Conservation (phyloP, 2,888 invertebrate species). For the Hydraecia micacea region DNA sequence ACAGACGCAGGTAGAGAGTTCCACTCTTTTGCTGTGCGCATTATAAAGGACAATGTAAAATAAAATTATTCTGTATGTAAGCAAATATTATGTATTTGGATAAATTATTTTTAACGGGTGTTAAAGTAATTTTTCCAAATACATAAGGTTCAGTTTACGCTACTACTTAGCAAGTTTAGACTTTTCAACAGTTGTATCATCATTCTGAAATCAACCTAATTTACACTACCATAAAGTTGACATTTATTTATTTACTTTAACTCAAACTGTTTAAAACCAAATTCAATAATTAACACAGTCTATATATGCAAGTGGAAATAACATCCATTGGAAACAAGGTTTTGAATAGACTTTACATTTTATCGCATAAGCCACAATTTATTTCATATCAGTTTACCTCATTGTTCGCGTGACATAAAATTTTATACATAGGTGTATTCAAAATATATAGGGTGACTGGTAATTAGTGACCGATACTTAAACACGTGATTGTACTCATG, state of each 20-base stretch:
- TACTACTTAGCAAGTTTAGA: neutral
- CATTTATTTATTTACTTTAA: neutral
- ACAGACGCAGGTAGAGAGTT: too few species aligned
- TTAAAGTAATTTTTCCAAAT: too few species aligned
- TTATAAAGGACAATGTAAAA: too few species aligned
- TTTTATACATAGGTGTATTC: neutral
- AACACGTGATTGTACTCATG: too few species aligned
- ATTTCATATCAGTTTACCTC: slow-evolving; percentile 14
- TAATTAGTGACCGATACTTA: too few species aligned
- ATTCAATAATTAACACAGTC: neutral
- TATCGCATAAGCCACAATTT: neutral
- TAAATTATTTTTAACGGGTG: neutral
- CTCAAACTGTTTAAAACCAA: neutral
- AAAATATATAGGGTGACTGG: too few species aligned
- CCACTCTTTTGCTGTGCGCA: too few species aligned
- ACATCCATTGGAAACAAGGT: neutral
- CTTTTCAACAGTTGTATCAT: neutral
- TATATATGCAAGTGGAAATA: neutral
- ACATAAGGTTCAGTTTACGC: neutral
- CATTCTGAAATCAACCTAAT: neutral
- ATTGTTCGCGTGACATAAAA: slow-evolving; percentile 13
- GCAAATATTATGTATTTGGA: neutral
- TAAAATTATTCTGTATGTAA: too few species aligned
- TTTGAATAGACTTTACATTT: neutral
- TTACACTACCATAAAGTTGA: too few species aligned